A percentile compares a stretch with the other conserved stretches of the same genome.
These are phyloP conservation scores for Napeogenes sylphis DNA, from an alignment of 2,888 invertebrate genomes.

Conservation along the genomic window DNA sequence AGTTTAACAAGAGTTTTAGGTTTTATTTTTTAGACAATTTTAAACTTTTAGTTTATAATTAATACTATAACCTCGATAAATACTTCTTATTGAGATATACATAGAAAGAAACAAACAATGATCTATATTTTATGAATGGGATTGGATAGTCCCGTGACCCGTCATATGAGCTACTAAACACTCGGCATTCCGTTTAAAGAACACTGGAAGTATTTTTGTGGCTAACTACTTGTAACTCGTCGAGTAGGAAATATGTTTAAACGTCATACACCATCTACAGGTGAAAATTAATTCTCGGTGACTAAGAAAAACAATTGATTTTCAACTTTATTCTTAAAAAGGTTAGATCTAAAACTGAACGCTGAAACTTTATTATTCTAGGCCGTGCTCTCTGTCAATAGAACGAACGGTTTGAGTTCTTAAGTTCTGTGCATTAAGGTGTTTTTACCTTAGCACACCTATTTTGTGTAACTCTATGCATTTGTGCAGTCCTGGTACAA, in stretches of 20 bases:
- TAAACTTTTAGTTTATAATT: background rate
- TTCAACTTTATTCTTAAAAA: slow-evolving; percentile 1
- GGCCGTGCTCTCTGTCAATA: slow-evolving; percentile 10
- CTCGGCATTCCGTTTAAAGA: slow-evolving; percentile 6
- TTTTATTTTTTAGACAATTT: too few relatives aligned
- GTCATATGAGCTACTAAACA: slow-evolving; percentile 1
- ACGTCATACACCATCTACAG: slow-evolving; percentile 27
- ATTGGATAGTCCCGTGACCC: background rate
- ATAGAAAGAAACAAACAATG: background rate
- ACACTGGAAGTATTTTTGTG: slow-evolving; percentile 25
- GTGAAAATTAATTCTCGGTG: slow-evolving; percentile 29
- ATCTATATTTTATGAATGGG: slow-evolving; percentile 1
- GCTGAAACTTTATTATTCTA: slow-evolving; percentile 6
- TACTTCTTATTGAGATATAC: background rate
- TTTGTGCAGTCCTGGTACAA: slow-evolving; percentile 64
- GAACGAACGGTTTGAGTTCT: slow-evolving; percentile 10
- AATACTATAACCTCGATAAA: background rate
- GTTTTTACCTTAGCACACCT: slow-evolving; percentile 6
- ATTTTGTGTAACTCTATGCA: slow-evolving; percentile 35
- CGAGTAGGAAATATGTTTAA: slow-evolving; percentile 29
- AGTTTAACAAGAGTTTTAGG: too few relatives aligned
- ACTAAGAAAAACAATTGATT: slow-evolving; percentile 5
- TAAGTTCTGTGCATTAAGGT: slow-evolving; percentile 2
- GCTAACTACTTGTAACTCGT: slow-evolving; percentile 26
- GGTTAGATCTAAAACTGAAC: slow-evolving; percentile 14